Percentiles rank a stretch among this genome's conserved stretches.
Conservation (phyloP, 2,888 invertebrate genomes). For the Eudasyphora cyanicolor region DNA sequence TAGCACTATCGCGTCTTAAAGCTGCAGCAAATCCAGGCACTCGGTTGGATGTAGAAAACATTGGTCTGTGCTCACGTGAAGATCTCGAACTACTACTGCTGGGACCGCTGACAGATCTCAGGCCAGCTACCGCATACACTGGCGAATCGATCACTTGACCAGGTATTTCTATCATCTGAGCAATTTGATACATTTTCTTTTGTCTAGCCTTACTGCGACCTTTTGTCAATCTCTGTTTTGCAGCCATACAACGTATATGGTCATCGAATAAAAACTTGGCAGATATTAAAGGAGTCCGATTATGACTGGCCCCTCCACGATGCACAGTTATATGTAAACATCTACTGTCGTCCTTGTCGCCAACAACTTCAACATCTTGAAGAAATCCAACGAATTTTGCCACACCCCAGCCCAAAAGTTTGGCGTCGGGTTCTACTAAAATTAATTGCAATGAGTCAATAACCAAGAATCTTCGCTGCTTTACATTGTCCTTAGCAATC, state of each 20-base stretch:
- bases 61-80: slow-evolving; percentile 81
- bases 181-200: slow-evolving; percentile 98
- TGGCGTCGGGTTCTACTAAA: slow-evolving; percentile 97
- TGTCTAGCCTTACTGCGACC: slow-evolving; percentile 96
- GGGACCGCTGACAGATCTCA: slow-evolving; percentile 65
- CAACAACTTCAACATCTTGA: slow-evolving; percentile 96
- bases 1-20: slow-evolving; percentile 80
- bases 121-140: slow-evolving; percentile 75
- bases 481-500: slow-evolving; percentile 92
- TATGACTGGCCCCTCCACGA: slow-evolving; percentile 85
- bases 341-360: slow-evolving; percentile 97
- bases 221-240: slow-evolving; percentile 92
- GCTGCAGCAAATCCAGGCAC: slow-evolving; percentile 83
- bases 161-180: slow-evolving; percentile 92
- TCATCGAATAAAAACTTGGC: slow-evolving; percentile 99
- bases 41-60: slow-evolving; percentile 81
- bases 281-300: slow-evolving; percentile 89
- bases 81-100: slow-evolving; percentile 72
- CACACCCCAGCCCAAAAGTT: slow-evolving; percentile 97
- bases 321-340: slow-evolving; percentile 97
- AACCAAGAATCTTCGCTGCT: slow-evolving; percentile 96
- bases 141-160: slow-evolving; percentile 76
- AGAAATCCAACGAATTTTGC: slow-evolving; percentile 97
- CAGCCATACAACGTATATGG: slow-evolving; percentile 99
- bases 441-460: slow-evolving; percentile 97